Conservation (phyloP, 2,797 vertebrate species). For the Scyliorhinus canicula region DNA sequence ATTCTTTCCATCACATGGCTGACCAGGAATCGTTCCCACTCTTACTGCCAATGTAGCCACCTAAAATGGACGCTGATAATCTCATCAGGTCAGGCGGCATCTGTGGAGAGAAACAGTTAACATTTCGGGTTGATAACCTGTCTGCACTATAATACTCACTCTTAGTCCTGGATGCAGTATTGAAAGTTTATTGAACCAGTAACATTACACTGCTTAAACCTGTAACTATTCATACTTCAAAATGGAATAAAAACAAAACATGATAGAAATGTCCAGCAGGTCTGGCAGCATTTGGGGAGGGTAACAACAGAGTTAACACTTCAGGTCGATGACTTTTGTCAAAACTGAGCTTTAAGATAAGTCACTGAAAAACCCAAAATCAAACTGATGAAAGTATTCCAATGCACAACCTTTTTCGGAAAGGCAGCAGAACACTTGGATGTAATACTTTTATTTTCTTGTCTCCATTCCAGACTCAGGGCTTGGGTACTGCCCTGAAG, state of each 20-base stretch:
- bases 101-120: too few relatives aligned
- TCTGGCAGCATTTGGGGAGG: background rate
- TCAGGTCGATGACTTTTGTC: background rate
- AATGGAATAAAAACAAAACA: background rate
- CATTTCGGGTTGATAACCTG: too few relatives aligned
- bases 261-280: background rate
- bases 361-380: background rate
- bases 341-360: background rate
- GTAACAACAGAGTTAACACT: background rate
- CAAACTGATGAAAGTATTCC: background rate
- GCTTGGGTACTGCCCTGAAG: slow-evolving; percentile 87
- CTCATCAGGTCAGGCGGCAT: too few relatives aligned
- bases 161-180: background rate
- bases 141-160: too few relatives aligned
- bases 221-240: background rate
- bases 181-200: background rate
- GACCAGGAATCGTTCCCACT: too few relatives aligned
- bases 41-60: too few relatives aligned
- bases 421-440: background rate
- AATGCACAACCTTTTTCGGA: background rate
- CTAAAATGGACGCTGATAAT: too few relatives aligned
- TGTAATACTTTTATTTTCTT: background rate
- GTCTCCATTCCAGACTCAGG: slow-evolving; percentile 70
- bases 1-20: too few relatives aligned
- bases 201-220: background rate